Evolutionary conservation across 2,113 vertebrate species (phyloP).

Genomic region (Mirounga angustirostris): DNA sequence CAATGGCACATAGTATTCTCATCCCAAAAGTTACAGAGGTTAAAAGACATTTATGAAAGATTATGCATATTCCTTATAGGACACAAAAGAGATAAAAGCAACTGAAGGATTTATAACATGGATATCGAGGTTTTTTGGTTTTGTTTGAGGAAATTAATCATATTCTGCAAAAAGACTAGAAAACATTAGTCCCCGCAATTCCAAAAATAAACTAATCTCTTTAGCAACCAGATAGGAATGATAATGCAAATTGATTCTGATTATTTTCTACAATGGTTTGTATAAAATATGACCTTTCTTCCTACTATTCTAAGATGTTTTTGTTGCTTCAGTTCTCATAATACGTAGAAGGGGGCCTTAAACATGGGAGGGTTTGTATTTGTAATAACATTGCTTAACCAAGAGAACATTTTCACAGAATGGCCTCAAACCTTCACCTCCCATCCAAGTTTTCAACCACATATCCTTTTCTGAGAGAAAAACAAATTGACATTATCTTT

Average conservation of each 20-base stretch:
- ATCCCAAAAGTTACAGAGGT: neutral
- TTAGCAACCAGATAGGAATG: neutral
- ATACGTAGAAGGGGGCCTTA: neutral
- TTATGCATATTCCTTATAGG: neutral
- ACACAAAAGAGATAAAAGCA: conserved; percentile 17
- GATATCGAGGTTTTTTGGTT: neutral
- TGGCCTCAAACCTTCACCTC: neutral
- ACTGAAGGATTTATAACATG: neutral
- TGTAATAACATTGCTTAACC: neutral
- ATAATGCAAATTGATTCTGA: neutral
- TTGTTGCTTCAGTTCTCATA: neutral
- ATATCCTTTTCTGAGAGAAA: neutral
- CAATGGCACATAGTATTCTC: neutral
- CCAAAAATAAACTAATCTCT: conserved; percentile 42
- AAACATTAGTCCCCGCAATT: neutral
- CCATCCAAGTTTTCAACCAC: neutral
- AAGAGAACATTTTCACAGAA: conserved; percentile 28
- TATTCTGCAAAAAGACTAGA: neutral
- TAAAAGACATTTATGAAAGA: conserved; percentile 22
- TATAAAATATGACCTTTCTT: neutral
- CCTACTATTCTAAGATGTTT: neutral
- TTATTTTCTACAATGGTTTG: neutral
- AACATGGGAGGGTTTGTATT: neutral
- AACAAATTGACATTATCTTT: neutral
- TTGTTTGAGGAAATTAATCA: conserved; percentile 12